Evolutionary conservation across 2,797 vertebrate genomes (phyloP).

Genomic region (Sebastiscus tertius): DNA sequence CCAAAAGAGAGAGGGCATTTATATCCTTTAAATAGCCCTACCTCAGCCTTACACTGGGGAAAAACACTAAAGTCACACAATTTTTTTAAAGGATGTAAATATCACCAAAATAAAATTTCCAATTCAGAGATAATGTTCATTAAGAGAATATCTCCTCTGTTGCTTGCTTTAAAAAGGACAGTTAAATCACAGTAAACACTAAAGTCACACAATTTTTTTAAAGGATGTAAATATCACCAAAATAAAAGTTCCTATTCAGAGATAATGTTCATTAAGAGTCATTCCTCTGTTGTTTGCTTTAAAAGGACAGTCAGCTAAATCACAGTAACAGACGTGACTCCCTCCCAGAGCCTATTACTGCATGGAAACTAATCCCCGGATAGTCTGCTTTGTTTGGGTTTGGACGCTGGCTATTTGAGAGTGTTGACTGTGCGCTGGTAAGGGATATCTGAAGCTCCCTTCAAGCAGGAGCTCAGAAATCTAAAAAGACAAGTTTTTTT

Average conservation of each 20-base stretch:
- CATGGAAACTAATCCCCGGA: slow-evolving; percentile 73
- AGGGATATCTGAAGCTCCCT: slow-evolving; percentile 66
- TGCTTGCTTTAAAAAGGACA: slow-evolving; percentile 1
- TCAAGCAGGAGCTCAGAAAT: slow-evolving; percentile 66
- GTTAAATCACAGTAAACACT: slow-evolving; percentile 7
- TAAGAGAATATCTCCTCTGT: neutral
- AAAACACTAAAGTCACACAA: slow-evolving; percentile 13
- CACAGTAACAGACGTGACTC: slow-evolving; percentile 59
- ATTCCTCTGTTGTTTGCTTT: neutral
- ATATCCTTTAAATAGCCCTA: slow-evolving; percentile 54
- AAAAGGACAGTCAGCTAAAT: slow-evolving; percentile 41
- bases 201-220: neutral
- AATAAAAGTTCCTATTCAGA: neutral
- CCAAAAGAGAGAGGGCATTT: slow-evolving; percentile 43
- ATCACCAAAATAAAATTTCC: neutral
- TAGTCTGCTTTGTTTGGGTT: slow-evolving; percentile 79
- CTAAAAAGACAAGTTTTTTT: slow-evolving; percentile 58
- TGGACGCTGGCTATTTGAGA: slow-evolving; percentile 71
- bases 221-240: slow-evolving; percentile 21
- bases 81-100: slow-evolving; percentile 18
- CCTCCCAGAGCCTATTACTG: slow-evolving; percentile 58
- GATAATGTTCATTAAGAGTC: neutral
- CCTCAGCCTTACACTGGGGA: neutral
- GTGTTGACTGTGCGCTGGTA: slow-evolving; percentile 53
- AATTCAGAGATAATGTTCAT: neutral